These are phyloP conservation scores for Nasonia giraulti DNA, from an alignment of 1,140 invertebrate genomes.

Conservation along the genomic window DNA sequence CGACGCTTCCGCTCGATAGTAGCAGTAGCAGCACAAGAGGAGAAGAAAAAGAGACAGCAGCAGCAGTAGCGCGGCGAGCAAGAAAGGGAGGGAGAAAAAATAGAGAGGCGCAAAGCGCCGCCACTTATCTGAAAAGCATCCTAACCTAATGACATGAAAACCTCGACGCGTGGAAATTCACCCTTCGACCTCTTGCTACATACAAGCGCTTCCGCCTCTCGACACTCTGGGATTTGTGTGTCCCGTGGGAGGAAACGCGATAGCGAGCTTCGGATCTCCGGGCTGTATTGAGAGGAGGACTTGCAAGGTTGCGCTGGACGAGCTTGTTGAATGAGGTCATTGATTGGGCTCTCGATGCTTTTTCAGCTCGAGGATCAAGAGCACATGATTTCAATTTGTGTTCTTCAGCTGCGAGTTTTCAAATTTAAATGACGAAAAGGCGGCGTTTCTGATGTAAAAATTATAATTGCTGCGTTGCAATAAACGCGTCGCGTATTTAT, in stretches of 20 bases:
- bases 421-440: too few species aligned
- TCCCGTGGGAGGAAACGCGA: slow-evolving; percentile 30
- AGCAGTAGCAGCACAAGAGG: slow-evolving; percentile 21
- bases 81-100: slow-evolving; percentile 26
- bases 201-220: not conserved
- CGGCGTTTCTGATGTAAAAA: too few species aligned
- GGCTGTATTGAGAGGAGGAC: not conserved
- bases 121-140: slow-evolving; percentile 43
- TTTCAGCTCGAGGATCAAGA: not conserved
- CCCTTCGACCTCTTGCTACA: slow-evolving; percentile 1
- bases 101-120: slow-evolving; percentile 39
- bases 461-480: too few species aligned
- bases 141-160: slow-evolving; percentile 52
- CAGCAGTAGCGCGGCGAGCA: not conserved
- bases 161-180: slow-evolving; percentile 11
- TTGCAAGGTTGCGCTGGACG: not conserved
- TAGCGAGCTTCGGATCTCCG: not conserved
- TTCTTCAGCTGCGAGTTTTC: too few species aligned
- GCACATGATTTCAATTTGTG: too few species aligned
- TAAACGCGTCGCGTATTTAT: too few species aligned
- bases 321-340: not conserved
- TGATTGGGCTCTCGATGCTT: not conserved
- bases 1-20: slow-evolving; percentile 48
- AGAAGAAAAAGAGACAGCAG: not conserved
- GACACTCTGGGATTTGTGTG: slow-evolving; percentile 11